phyloP scores from a whole-genome alignment of 1,140 invertebrate genomes.

The Goniozus legneri region DNA sequence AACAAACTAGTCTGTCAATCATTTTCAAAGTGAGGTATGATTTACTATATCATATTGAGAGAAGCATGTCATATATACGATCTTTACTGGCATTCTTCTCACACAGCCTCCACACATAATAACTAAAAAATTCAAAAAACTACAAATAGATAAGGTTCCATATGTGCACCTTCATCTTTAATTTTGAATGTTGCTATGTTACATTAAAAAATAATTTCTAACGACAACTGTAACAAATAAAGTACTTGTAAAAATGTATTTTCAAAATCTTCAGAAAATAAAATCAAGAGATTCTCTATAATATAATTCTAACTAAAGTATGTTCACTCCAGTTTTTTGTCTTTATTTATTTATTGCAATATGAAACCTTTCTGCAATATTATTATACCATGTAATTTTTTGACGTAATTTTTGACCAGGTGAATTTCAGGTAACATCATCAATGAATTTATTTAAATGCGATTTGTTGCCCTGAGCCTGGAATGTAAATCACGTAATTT shows the following conservation, averaged over 20 bases:
- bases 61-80: not conserved
- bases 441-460: conserved; percentile 25
- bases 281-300: too few relatives aligned
- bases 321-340: too few relatives aligned
- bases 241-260: too few relatives aligned
- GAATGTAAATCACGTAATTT: conserved; percentile 33
- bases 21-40: not conserved
- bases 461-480: conserved; percentile 23
- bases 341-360: too few relatives aligned
- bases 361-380: too few relatives aligned
- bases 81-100: conserved; percentile 12
- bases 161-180: too few relatives aligned
- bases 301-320: conserved; percentile 3
- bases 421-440: conserved; percentile 1
- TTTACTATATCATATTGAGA: conserved; percentile 1
- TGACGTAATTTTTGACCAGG: conserved; percentile 1
- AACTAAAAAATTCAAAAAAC: conserved; percentile 16
- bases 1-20: conserved; percentile 7
- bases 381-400: too few relatives aligned
- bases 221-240: too few relatives aligned
- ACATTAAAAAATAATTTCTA: conserved; percentile 2
- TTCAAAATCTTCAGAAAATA: too few relatives aligned
- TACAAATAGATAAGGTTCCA: conserved; percentile 3
- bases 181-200: conserved; percentile 4
- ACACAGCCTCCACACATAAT: conserved; percentile 21